A percentile compares a stretch with the other conserved stretches of the same genome.
Conservation (phyloP, 1,140 invertebrate species). For the Leguminivora glycinivorella region DNA sequence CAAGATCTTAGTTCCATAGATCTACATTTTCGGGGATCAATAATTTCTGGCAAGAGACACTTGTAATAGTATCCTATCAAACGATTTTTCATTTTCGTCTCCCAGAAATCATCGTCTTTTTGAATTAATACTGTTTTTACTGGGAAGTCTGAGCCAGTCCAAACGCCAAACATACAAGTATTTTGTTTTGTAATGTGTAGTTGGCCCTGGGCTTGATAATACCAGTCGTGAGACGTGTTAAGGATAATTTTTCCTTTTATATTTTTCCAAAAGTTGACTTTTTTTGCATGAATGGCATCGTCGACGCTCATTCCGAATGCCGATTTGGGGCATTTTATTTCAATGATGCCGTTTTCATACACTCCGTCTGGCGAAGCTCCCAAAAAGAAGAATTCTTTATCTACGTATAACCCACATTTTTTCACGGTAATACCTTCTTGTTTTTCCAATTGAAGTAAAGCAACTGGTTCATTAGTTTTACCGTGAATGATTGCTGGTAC, state of each 20-base stretch:
- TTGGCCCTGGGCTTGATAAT: constrained; percentile 39
- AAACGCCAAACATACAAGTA: constrained; percentile 37
- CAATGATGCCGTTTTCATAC: constrained; percentile 5
- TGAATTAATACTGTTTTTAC: constrained; percentile 32
- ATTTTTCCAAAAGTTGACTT: not conserved
- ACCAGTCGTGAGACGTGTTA: constrained; percentile 31
- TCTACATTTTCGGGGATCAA: constrained; percentile 2
- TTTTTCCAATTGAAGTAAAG: constrained; percentile 23
- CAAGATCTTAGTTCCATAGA: constrained; percentile 12
- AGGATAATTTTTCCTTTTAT: not conserved
- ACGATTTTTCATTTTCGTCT: constrained; percentile 28
- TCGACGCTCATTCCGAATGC: constrained; percentile 6
- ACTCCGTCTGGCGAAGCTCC: constrained; percentile 30
- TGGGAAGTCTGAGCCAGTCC: constrained; percentile 31
- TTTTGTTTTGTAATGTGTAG: constrained; percentile 35
- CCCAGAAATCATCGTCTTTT: constrained; percentile 35
- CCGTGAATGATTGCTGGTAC: constrained; percentile 32
- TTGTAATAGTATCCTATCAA: constrained; percentile 32
- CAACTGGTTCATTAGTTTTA: constrained; percentile 29
- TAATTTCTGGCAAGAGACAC: constrained; percentile 26
- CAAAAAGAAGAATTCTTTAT: constrained; percentile 29
- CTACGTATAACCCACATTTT: constrained; percentile 35
- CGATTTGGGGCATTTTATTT: constrained; percentile 29
- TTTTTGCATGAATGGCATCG: not conserved
- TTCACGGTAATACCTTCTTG: constrained; percentile 32